Evolutionary conservation across 2,797 vertebrate genomes (phyloP), one percentile per base, ranked within the genome.

Genomic region (Protonibea diacanthus): DNA sequence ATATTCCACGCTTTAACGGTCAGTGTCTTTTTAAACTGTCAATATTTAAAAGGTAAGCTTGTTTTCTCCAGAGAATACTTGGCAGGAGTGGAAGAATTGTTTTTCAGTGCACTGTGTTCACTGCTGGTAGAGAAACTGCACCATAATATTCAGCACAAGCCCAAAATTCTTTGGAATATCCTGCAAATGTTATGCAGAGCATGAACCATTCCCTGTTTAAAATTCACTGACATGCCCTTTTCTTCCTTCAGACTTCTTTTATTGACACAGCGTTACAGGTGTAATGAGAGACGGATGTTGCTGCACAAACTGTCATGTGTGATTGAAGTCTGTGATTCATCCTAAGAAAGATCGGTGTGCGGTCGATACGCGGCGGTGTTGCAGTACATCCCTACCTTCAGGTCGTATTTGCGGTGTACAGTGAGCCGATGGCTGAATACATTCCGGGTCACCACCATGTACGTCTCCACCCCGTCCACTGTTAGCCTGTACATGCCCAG

Each of bases 401-500:
- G 96, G 93, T 98, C 97, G 0, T 98, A 98, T 75, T 98, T 98
- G 87, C 97, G 95, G 88, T 98, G 97, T 38, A 98, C 97, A 0
- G 95, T 96, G 74, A 98, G 96, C 58, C 97, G 94, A 89, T 98
- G 97, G 89, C 97, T 98, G 89, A 98, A 98, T 20, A 98, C 97
- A 2, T 98, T 98, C 80, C 97, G 95, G 82, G 96, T 98, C 51
- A 98, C 97, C 79, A 98, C 96, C 97, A 98, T 97, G 93, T 98
- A 98, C n/a, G 97, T 98, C 83, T 98, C 97, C 83, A 97, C 96
- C 0, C 97, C 97, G 0, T 98, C 97, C 93, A 98, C 97, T 0
- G 97, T 98, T 69, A 98, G 94, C 75, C 97, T 90, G 92, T 98
- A 98, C 97, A 98, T 98, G 84, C 97, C 97, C 75, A 98, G 95